phyloP scores from a whole-genome alignment of 2,797 vertebrate species.

The Selene dorsalis region DNA sequence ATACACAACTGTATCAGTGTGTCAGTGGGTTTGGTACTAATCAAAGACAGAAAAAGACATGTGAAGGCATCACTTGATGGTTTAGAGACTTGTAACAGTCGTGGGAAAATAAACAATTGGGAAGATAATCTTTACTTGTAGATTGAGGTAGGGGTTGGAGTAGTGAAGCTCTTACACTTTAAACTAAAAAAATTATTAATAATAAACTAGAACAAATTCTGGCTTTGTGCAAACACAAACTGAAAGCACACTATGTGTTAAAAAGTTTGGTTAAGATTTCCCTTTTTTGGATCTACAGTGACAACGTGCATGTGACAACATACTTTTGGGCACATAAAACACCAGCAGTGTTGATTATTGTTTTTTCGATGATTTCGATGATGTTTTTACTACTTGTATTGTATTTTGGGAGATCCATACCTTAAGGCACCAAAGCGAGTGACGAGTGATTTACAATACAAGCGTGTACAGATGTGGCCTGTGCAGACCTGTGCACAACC shows the following conservation, averaged over 20 bases:
- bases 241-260: not conserved
- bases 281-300: not conserved
- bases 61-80: no score
- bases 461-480: not conserved
- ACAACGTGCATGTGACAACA: not conserved
- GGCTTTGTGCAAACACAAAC: not conserved
- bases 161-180: not conserved
- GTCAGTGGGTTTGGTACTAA: no score
- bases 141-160: no score
- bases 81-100: no score
- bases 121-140: not conserved
- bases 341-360: not conserved
- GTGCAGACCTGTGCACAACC: not conserved
- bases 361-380: no score
- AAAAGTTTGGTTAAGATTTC: not conserved
- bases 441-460: not conserved
- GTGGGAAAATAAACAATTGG: not conserved
- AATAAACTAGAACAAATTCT: no score
- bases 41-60: no score
- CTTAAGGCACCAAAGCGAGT: not conserved
- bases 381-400: not conserved
- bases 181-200: not conserved
- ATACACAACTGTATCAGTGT: no score
- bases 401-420: not conserved
- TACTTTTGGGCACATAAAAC: not conserved